Base-by-base conservation (phyloP, 92 coral and sea anemone genomes). In the Epizoanthus fatuus region DNA sequence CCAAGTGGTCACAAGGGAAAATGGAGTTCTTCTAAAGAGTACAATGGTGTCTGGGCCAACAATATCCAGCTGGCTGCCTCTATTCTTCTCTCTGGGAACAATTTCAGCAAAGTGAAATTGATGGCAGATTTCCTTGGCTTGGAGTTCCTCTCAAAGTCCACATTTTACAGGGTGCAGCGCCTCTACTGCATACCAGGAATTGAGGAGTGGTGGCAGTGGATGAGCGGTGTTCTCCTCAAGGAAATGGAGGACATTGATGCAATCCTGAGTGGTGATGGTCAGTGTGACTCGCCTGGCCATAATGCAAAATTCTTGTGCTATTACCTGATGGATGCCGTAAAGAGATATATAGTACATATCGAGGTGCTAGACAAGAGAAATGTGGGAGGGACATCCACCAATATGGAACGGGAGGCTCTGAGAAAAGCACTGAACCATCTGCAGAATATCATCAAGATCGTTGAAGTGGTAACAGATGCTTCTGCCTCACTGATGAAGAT, bases 241-340 rank as follows among this genome's bases (percentile, higher is more conserved):
- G 83, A 78, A 40, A 49, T 49, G 14, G 53, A 49, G 53, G 53
- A 7, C 14, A 49, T 49, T 9, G 53, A 49, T 8, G 53, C 53
- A 0, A 49, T 49, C 53, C 53, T 49, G 0, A 49, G 53, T 49
- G 90, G 86, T 44, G 89, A 84, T 83, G 92, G 89, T 13, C 92
- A 89, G 84, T 83, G 92, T 68, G 92, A 89, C 47, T 89, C 86
- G 0, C 89, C 91, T 17, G 91, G 91, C 14, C 82, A 80, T 49
- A 49, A 59, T 71, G 91, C 87, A 4, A 88, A 88, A 13, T 80
- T 72, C 49, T 44, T 81, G 16, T 81, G 84, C 71, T 88, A 88
- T 51, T 88, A 72, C 54, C 32, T 86, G n/a, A 75, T 86, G 84
- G 81, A 90, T 59, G 86, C 87, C 14, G 64, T 80, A 19, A 63